These are phyloP conservation scores for Coreius guichenoti DNA, from an alignment of 2,797 vertebrate species.

Conservation along the genomic window DNA sequence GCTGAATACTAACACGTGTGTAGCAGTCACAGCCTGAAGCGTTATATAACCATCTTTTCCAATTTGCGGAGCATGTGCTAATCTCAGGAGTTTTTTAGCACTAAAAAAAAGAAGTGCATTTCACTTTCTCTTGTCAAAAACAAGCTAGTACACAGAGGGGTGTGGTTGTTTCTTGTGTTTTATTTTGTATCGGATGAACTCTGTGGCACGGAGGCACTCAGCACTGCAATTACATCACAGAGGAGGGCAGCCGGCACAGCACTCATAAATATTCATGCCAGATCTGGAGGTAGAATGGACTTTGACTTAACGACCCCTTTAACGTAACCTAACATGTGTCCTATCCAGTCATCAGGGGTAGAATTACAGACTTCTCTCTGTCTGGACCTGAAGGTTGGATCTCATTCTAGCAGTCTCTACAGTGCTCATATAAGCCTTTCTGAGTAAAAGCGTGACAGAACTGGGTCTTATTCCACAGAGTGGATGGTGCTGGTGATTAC, in stretches of 20 bases:
- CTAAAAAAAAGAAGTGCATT: constrained; percentile 10
- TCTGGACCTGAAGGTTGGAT: constrained; percentile 53
- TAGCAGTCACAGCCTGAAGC: background rate
- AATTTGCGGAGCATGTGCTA: background rate
- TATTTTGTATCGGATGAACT: constrained; percentile 58
- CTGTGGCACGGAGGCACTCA: constrained; percentile 69
- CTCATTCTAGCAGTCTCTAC: constrained; percentile 59
- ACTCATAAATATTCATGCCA: constrained; percentile 77
- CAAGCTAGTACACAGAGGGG: constrained; percentile 62
- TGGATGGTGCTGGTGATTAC: constrained; percentile 62
- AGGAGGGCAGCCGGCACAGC: constrained; percentile 62
- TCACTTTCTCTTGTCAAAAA: constrained; percentile 36
- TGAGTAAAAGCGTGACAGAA: constrained; percentile 71
- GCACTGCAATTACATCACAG: constrained; percentile 79
- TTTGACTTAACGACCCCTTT: too few relatives aligned
- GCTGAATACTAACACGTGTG: constrained; percentile 80
- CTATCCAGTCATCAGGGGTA: background rate
- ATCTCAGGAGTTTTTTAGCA: background rate
- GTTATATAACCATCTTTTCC: constrained; percentile 37
- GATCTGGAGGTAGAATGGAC: constrained; percentile 72
- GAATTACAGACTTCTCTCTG: constrained; percentile 42
- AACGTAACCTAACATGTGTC: background rate
- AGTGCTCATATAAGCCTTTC: constrained; percentile 58
- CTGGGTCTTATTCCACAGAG: constrained; percentile 69
- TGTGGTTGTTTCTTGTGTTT: constrained; percentile 51